phyloP scores from a whole-genome alignment of 2,113 vertebrate genomes.

The Gadus macrocephalus region DNA sequence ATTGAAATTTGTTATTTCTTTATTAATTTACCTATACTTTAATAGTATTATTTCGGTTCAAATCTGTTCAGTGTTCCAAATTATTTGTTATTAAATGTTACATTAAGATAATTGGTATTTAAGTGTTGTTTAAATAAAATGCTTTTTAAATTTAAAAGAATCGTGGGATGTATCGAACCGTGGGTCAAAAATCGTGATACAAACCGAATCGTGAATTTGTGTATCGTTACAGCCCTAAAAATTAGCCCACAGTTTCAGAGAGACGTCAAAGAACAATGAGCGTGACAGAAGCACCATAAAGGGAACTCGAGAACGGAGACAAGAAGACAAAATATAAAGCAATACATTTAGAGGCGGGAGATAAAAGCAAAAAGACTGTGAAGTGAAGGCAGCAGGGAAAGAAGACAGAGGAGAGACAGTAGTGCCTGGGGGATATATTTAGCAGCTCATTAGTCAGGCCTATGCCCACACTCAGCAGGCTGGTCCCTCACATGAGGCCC shows the following conservation, averaged over 20 bases:
- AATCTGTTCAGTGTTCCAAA: too few species aligned
- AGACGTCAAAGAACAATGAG: conserved; percentile 8
- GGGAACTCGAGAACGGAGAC: neutral
- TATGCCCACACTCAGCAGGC: conserved; percentile 62
- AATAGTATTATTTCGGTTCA: too few species aligned
- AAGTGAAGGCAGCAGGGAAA: conserved; percentile 12
- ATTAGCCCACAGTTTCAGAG: conserved; percentile 41
- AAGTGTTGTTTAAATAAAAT: too few species aligned
- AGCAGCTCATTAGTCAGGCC: conserved; percentile 70
- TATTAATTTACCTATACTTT: too few species aligned
- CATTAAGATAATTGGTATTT: too few species aligned
- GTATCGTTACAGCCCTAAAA: too few species aligned
- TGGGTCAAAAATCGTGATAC: too few species aligned
- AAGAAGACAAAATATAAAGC: neutral
- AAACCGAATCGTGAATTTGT: too few species aligned
- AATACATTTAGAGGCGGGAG: neutral
- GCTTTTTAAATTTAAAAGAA: too few species aligned
- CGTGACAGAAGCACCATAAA: neutral
- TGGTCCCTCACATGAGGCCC: conserved; percentile 59
- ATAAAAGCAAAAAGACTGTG: neutral
- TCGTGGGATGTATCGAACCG: too few species aligned
- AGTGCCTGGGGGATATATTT: conserved; percentile 67
- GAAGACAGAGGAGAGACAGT: conserved; percentile 41
- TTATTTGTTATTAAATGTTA: too few species aligned
- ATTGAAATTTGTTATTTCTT: too few species aligned